Conservation (phyloP, 2,888 invertebrate genomes). For the Trachelus iudaicus region DNA sequence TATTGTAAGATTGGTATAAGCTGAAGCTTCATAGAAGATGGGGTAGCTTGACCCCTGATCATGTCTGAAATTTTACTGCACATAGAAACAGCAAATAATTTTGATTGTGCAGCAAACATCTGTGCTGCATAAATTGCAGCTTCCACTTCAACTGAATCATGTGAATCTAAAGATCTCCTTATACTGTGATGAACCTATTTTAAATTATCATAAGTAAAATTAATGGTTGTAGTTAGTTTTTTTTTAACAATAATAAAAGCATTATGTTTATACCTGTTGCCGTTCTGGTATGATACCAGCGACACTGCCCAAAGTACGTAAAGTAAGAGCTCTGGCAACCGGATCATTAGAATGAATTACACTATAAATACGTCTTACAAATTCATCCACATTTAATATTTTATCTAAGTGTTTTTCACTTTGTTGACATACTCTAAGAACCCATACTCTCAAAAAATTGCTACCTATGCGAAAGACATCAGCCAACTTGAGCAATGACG, state of each 20-base stretch:
- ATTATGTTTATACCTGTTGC: slow-evolving; percentile 71
- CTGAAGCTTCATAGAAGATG: slow-evolving; percentile 90
- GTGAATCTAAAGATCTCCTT: slow-evolving; percentile 89
- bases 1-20: slow-evolving; percentile 91
- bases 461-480: slow-evolving; percentile 94
- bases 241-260: not conserved
- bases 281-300: slow-evolving; percentile 94
- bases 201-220: not conserved
- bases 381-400: slow-evolving; percentile 95
- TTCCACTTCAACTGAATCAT: slow-evolving; percentile 95
- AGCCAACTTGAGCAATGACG: slow-evolving; percentile 92
- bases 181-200: slow-evolving; percentile 89
- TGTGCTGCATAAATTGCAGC: slow-evolving; percentile 96
- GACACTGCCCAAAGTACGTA: slow-evolving; percentile 90
- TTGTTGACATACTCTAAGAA: slow-evolving; percentile 92
- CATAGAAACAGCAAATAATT: slow-evolving; percentile 95
- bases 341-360: slow-evolving; percentile 98
- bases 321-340: slow-evolving; percentile 89
- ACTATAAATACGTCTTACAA: slow-evolving; percentile 88
- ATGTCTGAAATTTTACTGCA: slow-evolving; percentile 95
- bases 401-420: slow-evolving; percentile 96
- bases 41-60: slow-evolving; percentile 93
- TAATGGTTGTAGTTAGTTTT: not conserved
- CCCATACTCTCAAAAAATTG: slow-evolving; percentile 92
- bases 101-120: slow-evolving; percentile 94